Percentiles rank a stretch among this genome's conserved stretches.
Conservation (phyloP, 2,888 invertebrate genomes). For the Polydrusus pterygomalis region DNA sequence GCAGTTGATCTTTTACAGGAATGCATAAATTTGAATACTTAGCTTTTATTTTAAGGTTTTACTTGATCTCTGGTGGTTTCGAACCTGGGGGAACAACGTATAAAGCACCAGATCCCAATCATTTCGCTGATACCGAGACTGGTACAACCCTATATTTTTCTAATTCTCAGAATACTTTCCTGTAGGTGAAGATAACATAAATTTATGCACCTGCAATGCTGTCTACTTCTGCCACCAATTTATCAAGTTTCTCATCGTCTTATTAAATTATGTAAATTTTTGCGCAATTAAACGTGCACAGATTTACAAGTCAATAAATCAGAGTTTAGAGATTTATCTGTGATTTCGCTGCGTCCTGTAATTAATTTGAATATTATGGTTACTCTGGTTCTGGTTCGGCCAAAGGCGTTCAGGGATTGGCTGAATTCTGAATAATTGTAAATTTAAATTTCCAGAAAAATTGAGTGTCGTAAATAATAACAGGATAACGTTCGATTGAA, state of each 20-base stretch:
- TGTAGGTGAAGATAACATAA: slow-evolving; percentile 10
- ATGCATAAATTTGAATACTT: too few relatives aligned
- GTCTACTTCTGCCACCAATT: slow-evolving; percentile 22
- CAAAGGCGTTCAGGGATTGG: background rate
- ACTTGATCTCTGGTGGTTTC: too few relatives aligned
- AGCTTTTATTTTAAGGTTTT: too few relatives aligned
- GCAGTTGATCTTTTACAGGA: too few relatives aligned
- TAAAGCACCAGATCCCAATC: too few relatives aligned
- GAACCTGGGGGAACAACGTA: too few relatives aligned
- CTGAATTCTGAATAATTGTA: background rate
- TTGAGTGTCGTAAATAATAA: background rate
- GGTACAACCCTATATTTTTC: too few relatives aligned
- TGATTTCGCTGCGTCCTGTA: slow-evolving; percentile 22
- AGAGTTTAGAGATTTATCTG: slow-evolving; percentile 18
- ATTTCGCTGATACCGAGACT: too few relatives aligned
- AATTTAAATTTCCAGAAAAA: background rate
- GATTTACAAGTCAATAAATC: slow-evolving; percentile 32
- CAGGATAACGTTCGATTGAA: too few relatives aligned
- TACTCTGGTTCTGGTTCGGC: background rate
- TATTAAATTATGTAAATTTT: slow-evolving; percentile 44
- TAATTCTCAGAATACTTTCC: background rate
- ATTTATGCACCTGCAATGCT: slow-evolving; percentile 20
- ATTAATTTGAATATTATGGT: slow-evolving; percentile 31
- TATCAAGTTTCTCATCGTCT: slow-evolving; percentile 29
- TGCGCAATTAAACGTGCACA: slow-evolving; percentile 26